Evolutionary conservation across 2,888 invertebrate species (phyloP).

Genomic region (Gisinianus flammeolus): DNA sequence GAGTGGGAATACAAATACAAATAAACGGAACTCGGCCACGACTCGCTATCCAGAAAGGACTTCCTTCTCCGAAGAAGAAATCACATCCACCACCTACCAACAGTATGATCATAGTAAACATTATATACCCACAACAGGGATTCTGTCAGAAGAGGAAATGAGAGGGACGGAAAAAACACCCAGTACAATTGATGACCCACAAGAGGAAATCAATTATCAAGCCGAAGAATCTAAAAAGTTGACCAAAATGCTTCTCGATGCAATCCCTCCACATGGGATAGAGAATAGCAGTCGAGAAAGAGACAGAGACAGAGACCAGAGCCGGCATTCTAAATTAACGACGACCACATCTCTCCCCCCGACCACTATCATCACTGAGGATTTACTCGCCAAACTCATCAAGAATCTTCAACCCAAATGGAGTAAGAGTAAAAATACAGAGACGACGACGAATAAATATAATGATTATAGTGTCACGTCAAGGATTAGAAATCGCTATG

Average conservation of each 20-base stretch:
- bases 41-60: slow-evolving; percentile 21
- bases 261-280: slow-evolving; percentile 51
- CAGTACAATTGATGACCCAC: slow-evolving; percentile 22
- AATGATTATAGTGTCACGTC: neutral
- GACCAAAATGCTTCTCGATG: slow-evolving; percentile 53
- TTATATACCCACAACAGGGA: slow-evolving; percentile 9
- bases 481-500: slow-evolving; percentile 28
- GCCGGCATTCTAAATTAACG: neutral
- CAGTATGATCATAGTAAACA: slow-evolving; percentile 26
- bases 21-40: neutral
- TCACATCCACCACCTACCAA: slow-evolving; percentile 12
- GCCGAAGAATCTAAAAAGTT: slow-evolving; percentile 44
- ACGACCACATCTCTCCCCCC: neutral
- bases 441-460: slow-evolving; percentile 5
- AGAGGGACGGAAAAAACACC: neutral
- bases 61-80: slow-evolving; percentile 25
- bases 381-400: slow-evolving; percentile 43
- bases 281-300: neutral
- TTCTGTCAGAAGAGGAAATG: neutral
- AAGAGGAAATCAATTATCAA: slow-evolving; percentile 20
- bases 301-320: neutral
- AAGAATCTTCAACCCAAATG: slow-evolving; percentile 46
- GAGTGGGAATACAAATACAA: neutral
- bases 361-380: slow-evolving; percentile 14
- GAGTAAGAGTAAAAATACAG: slow-evolving; percentile 17